Base-by-base conservation (phyloP, 2,797 vertebrate genomes). In the Pangasius larnaudii region DNA sequence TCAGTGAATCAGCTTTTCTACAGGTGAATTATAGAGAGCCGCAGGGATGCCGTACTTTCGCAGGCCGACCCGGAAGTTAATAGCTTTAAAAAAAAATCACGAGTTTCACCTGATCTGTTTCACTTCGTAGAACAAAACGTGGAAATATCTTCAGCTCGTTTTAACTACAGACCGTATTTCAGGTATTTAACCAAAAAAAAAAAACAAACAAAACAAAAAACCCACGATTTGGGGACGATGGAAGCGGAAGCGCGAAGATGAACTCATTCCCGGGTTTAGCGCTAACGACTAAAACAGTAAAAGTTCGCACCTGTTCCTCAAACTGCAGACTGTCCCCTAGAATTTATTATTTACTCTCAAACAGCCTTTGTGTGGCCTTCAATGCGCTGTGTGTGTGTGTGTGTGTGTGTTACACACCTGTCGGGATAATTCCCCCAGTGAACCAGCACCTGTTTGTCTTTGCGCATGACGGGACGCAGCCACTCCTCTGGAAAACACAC, bases 391-490 rank as follows among this genome's bases (percentile, higher is more conserved):
- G 53, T 61, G 56, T 42, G 56, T 81, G 56, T 81, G 33, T 33
- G 63, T 56, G 82, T 53, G 16, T 22, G 0, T 1, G 71, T 49
- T 27, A 88, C 85, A 0, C 33, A 77, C 85, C 61, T 86, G 77
- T 99, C 98, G 5, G 98, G 98, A 88, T 96, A 97, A 86, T 96
- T 96, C 19, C 98, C 98, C 98, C 98, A 99, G 65, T 99, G 98
- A 0, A 99, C 97, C 90, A 99, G 93, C 93, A 99, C 96, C 94
- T 99, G 98, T 93, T 99, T 99, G 91, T 99, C 98, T 90, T 98
- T 98, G 81, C 96, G 97, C 96, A 98, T 96, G 89, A 99, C 98
- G 0, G 98, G 98, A 93, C 98, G 97, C 92, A 99, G 88, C 98
- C 98, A 99, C 81, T 99, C 98, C 71, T 99, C 98, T 99, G 95